These are phyloP conservation scores for Indicator maculatus DNA, from an alignment of 2,113 vertebrate species.

Conservation along the genomic window DNA sequence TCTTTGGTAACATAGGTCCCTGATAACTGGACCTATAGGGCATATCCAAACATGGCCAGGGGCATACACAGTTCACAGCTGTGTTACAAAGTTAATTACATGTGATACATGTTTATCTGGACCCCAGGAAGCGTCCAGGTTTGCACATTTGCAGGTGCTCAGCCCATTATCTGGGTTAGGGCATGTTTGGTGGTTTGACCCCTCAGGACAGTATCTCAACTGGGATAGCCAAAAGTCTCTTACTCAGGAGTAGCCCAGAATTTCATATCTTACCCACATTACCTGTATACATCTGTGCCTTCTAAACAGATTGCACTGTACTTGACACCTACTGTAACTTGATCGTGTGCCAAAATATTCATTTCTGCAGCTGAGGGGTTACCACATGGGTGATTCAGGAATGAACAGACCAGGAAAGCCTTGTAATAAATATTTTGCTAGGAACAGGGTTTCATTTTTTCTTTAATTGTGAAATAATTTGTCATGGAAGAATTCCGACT, in stretches of 20 bases:
- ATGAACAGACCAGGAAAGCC: slow-evolving; percentile 44
- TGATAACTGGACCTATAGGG: no score
- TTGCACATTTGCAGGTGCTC: no score
- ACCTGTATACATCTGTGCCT: slow-evolving; percentile 46
- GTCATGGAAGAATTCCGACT: not conserved
- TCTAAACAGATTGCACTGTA: slow-evolving; percentile 57
- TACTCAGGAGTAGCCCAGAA: slow-evolving; percentile 57
- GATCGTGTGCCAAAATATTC: slow-evolving; percentile 70
- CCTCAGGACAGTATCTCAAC: not conserved
- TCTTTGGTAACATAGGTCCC: no score
- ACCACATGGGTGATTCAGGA: slow-evolving; percentile 44
- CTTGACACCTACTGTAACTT: slow-evolving; percentile 46
- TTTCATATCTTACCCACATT: slow-evolving; percentile 19
- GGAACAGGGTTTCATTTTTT: slow-evolving; percentile 6
- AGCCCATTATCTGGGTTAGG: no score
- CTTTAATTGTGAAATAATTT: slow-evolving; percentile 33
- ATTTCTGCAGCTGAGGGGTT: slow-evolving; percentile 61
- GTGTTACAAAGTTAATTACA: no score
- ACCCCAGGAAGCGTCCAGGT: no score
- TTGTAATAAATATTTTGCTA: slow-evolving; percentile 59
- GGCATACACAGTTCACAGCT: no score
- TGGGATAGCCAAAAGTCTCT: slow-evolving; percentile 41
- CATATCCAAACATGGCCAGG: no score
- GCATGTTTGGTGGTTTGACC: no score
- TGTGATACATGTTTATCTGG: no score